Evolutionary conservation across 2,888 invertebrate species (phyloP), one percentile per base, ranked within the genome.

Genomic region (Scaptomyza cyrtandrae): DNA sequence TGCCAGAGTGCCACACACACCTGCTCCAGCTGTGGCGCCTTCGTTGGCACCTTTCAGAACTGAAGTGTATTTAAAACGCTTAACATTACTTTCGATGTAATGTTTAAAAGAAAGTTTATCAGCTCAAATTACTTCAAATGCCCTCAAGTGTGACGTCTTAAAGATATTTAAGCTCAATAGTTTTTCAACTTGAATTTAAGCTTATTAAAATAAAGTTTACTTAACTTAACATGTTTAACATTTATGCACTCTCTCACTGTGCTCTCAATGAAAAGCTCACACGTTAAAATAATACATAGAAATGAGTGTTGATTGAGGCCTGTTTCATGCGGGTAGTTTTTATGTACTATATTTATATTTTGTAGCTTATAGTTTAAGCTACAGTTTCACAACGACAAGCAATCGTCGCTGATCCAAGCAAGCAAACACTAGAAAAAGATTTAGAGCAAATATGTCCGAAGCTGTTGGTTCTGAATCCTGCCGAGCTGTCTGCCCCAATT

Each of bases 1-100:
- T 91, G 90, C 58, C 89, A 89, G 69, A 90, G 78, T 68, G 84
- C 90, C 33, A 78, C 82, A 3, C 90, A 90, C 66, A 78, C 67
- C 43, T 90, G 91, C 69, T 61, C 66, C 44, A 76, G 71, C 52
- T 91, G 90, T 49, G 81, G 87, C 50, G 76, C 86, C 41, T 90
- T 77, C 50, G 55, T 91, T 52, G 91, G 90, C 6, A 56, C 68
- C 46, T 81, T 82, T 62, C 75, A 78, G 10, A 89, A 89, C 33
- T 89, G 44, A 50, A 50, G 39, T 10, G 10, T 33, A n/a, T n/a
- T n/a, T n/a, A n/a, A n/a, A n/a, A n/a, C n/a, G n/a, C 31, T 9
- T 4, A 0, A 24, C 41, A 43, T 53, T n/a, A 4, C 24, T 24
- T 24, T 3, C 24, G 24, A 3, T 24, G 24, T 24, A 14, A 6